Evolutionary conservation across 2,888 invertebrate genomes (phyloP), one percentile per base, ranked within the genome.

Genomic region (Dichetophora obliterata): DNA sequence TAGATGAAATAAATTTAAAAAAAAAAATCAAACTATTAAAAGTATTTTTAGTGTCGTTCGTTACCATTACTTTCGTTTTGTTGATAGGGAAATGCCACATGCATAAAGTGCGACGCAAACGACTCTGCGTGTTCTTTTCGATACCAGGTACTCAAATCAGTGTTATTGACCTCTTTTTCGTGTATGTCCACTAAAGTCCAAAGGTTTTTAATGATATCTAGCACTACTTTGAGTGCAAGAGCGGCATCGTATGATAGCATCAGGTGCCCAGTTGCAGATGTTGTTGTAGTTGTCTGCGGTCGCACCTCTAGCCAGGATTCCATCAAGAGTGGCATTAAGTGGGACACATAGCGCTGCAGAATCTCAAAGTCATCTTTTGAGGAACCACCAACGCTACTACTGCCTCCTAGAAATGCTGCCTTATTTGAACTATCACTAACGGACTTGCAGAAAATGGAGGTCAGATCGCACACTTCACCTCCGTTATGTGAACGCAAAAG

Each of bases 251-350:
- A 90, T 79, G 89, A 91, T 22, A 95, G 89, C 50, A 91, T 76
- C 4, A 82, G 78, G 6, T 81, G 75, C 5, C n/a, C 19, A 2
- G 11, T 22, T 6, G 82, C 73, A 24, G 77, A 27, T 72, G 69
- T 76, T 9, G 74, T 59, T 9, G 66, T 24, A 31, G 59, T 86
- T 61, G 79, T 78, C 78, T 85, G 90, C 5, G 95, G 93, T 68
- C 92, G 91, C 16, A 93, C 94, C 90, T 97, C 97, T 31, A 95
- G 87, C 96, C 96, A 97, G 70, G 94, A 94, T 86, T 96, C 95
- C 86, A 94, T 91, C 75, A 97, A 90, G 31, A 97, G 89, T 0
- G 96, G 95, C 89, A 96, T 91, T 65, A 96, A 89, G 50, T 92
- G 92, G 78, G 92, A 90, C 43, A 93, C 90, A 86, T 95, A 94